These are phyloP conservation scores for Pardosa pseudoannulata DNA, from an alignment of 2,888 invertebrate genomes.

Conservation along the genomic window DNA sequence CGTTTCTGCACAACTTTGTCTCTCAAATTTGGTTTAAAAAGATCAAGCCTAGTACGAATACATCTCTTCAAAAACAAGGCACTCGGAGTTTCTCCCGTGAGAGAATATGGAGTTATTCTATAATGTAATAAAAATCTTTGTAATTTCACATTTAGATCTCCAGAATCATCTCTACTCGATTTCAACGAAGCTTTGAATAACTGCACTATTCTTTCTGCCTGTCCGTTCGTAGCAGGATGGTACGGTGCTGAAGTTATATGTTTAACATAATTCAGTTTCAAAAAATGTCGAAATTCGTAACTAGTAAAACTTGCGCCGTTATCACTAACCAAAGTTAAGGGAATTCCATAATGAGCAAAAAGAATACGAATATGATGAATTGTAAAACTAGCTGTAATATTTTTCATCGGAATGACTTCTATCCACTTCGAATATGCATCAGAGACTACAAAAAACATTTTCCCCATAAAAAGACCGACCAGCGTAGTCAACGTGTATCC, in stretches of 20 bases:
- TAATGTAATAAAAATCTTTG: conserved; percentile 51
- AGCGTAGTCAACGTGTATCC: conserved; percentile 42
- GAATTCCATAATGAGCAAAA: conserved; percentile 52
- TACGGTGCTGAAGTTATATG: conserved; percentile 72
- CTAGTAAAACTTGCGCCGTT: conserved; percentile 52
- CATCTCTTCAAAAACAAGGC: conserved; percentile 47
- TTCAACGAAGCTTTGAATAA: conserved; percentile 52
- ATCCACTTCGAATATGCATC: conserved; percentile 50
- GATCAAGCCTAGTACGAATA: conserved; percentile 31
- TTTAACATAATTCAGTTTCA: conserved; percentile 72
- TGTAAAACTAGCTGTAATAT: conserved; percentile 36
- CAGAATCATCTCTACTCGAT: conserved; percentile 47
- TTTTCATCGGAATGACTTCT: conserved; percentile 36
- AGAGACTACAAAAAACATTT: conserved; percentile 39
- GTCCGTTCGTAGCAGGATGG: conserved; percentile 74
- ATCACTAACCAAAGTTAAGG: conserved; percentile 49
- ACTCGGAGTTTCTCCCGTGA: conserved; percentile 53
- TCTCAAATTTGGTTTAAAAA: too few relatives aligned
- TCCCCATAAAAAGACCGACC: conserved; percentile 45
- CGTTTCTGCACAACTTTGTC: too few relatives aligned
- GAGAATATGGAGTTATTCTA: conserved; percentile 52
- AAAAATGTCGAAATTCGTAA: conserved; percentile 37
- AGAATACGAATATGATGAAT: conserved; percentile 30
- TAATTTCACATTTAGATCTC: conserved; percentile 55
- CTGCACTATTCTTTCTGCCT: conserved; percentile 75